Evolutionary conservation across 2,888 invertebrate genomes (phyloP).

Genomic region (Mythimna pallens): DNA sequence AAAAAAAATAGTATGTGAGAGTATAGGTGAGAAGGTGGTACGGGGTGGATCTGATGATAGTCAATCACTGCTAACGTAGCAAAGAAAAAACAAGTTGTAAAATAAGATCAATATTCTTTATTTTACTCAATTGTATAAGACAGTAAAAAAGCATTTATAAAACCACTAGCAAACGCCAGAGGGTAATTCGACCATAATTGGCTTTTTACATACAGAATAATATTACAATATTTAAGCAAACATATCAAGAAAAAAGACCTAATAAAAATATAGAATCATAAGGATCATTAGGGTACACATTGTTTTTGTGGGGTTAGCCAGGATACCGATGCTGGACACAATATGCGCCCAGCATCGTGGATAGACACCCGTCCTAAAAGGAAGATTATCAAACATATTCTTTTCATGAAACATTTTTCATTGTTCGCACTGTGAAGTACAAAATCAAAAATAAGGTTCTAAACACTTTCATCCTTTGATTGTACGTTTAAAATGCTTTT

Average conservation of each 20-base stretch:
- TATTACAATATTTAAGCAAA: not conserved
- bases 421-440: not conserved
- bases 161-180: not conserved
- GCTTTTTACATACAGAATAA: not conserved
- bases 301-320: too few species aligned
- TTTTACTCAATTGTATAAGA: constrained; percentile 7
- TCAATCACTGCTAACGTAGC: not conserved
- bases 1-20: too few species aligned
- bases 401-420: not conserved
- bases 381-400: not conserved
- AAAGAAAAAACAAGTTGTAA: not conserved
- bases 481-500: not conserved
- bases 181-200: not conserved
- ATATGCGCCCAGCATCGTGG: not conserved
- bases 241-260: not conserved
- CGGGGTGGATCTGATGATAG: too few species aligned
- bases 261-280: not conserved
- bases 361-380: not conserved
- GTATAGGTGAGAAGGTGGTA: too few species aligned
- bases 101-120: constrained; percentile 11
- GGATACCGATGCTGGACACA: too few species aligned
- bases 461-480: not conserved
- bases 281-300: too few species aligned
- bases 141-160: constrained; percentile 4
- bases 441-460: not conserved